Evolutionary conservation across 2,113 vertebrate genomes (phyloP).

Genomic region (Nettapus auritus): DNA sequence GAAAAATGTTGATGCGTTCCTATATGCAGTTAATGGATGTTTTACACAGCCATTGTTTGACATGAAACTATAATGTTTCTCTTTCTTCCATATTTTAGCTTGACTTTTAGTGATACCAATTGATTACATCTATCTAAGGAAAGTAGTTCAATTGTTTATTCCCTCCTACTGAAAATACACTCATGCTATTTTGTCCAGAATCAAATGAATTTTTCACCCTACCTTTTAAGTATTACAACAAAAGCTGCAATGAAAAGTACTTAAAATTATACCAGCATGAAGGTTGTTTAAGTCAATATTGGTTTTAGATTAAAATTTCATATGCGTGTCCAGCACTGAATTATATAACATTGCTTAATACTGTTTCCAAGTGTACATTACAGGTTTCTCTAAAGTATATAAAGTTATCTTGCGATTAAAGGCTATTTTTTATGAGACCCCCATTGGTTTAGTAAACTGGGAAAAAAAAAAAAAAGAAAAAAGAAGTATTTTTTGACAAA

Average conservation of each 20-base stretch:
- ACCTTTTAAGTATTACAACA: neutral
- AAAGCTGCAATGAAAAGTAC: neutral
- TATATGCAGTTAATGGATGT: neutral
- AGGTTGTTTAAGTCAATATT: constrained; percentile 43
- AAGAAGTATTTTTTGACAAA: constrained; percentile 8
- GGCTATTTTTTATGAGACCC: neutral
- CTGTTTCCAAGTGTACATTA: neutral
- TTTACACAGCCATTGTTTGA: neutral
- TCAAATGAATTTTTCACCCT: neutral
- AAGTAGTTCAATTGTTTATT: neutral
- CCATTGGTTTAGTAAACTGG: neutral
- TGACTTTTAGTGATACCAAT: neutral
- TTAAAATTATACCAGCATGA: constrained; percentile 40
- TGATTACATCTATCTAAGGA: neutral
- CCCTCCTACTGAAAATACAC: neutral
- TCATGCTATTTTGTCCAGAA: neutral
- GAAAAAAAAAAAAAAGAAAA: constrained; percentile 9
- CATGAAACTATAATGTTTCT: neutral
- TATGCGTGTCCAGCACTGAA: constrained; percentile 29
- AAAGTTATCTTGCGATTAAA: constrained; percentile 36
- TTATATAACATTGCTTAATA: constrained; percentile 36
- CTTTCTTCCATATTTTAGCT: neutral
- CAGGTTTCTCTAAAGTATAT: constrained; percentile 24
- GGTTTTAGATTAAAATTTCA: constrained; percentile 56
- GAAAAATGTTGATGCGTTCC: neutral